These are phyloP conservation scores for Melanotus villosus DNA, from an alignment of 2,888 invertebrate genomes.

Conservation along the genomic window DNA sequence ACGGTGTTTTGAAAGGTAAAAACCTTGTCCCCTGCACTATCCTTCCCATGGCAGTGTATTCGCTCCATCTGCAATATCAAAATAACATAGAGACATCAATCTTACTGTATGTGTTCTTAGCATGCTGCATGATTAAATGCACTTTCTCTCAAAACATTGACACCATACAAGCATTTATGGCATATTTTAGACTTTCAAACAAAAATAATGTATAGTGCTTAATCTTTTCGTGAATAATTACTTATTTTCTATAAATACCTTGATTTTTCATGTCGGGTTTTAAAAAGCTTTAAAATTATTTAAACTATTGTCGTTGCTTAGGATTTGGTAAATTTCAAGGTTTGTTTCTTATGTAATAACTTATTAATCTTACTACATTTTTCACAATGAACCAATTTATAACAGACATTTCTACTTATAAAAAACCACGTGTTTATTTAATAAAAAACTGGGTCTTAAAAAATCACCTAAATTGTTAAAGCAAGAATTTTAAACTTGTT, in stretches of 20 bases:
- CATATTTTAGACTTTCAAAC: constrained; percentile 31
- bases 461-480: too few species aligned
- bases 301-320: too few species aligned
- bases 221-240: constrained; percentile 35
- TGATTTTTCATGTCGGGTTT: not conserved
- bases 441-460: too few species aligned
- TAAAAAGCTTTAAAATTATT: not conserved
- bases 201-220: constrained; percentile 37
- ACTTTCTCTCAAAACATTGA: constrained; percentile 45
- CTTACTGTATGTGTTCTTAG: constrained; percentile 40
- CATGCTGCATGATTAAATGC: constrained; percentile 44
- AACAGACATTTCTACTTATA: too few species aligned
- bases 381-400: too few species aligned
- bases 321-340: too few species aligned
- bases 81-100: constrained; percentile 35
- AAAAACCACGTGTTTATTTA: too few species aligned
- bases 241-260: constrained; percentile 18
- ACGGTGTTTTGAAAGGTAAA: constrained; percentile 83
- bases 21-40: constrained; percentile 79
- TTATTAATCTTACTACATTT: too few species aligned
- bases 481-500: too few species aligned
- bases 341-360: too few species aligned
- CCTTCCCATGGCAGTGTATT: constrained; percentile 75
- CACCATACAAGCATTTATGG: constrained; percentile 37
- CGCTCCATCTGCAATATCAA: constrained; percentile 71